These are phyloP conservation scores for Graphium colonna DNA, from an alignment of 2,888 invertebrate genomes.

Conservation along the genomic window DNA sequence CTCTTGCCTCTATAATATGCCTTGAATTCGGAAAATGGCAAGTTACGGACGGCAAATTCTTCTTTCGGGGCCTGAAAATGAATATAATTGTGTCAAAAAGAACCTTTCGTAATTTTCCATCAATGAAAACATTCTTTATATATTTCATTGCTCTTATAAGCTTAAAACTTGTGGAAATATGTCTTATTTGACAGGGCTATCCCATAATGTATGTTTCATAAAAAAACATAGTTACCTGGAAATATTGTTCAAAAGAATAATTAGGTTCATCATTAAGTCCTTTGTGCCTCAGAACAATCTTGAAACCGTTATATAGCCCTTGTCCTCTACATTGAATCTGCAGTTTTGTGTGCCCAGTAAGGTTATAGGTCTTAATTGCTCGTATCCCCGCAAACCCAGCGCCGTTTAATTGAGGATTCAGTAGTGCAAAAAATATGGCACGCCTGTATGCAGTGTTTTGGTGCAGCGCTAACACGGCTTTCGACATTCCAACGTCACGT, in stretches of 20 bases:
- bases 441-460: conserved; percentile 80
- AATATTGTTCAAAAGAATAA: conserved; percentile 81
- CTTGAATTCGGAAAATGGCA: conserved; percentile 80
- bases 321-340: conserved; percentile 79
- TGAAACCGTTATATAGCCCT: conserved; percentile 80
- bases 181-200: too few species aligned
- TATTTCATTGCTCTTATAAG: too few species aligned
- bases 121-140: too few species aligned
- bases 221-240: conserved; percentile 55
- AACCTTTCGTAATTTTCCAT: too few species aligned
- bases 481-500: conserved; percentile 83
- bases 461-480: conserved; percentile 80
- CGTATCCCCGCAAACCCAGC: conserved; percentile 84
- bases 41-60: conserved; percentile 51
- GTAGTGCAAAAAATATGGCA: conserved; percentile 82
- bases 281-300: conserved; percentile 81
- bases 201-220: neutral
- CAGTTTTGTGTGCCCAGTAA: conserved; percentile 69
- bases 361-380: conserved; percentile 67
- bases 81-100: neutral
- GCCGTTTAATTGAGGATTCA: conserved; percentile 84
- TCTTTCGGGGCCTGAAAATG: too few species aligned
- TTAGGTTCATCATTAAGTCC: conserved; percentile 77
- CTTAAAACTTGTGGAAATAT: neutral
- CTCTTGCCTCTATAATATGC: conserved; percentile 81